Percentiles rank a stretch among this genome's conserved stretches.
phyloP scores from a whole-genome alignment of 1,140 invertebrate species.

The Notospermus geniculatus region DNA sequence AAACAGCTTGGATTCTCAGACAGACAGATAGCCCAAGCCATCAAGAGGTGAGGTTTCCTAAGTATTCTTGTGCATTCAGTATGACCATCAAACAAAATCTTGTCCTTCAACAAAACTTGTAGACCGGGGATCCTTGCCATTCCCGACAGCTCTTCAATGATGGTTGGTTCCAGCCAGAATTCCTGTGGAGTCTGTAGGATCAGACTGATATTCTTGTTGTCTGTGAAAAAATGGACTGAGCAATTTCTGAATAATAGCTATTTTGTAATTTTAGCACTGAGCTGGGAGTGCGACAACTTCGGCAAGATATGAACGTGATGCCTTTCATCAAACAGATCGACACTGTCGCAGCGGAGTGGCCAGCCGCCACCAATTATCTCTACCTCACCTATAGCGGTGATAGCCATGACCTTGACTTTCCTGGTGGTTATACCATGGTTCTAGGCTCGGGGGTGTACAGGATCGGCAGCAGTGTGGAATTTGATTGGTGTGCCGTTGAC shows the following conservation, averaged over 20 bases:
- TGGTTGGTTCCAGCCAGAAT: too few relatives aligned
- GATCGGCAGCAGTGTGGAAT: constrained; percentile 98
- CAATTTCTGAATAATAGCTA: too few relatives aligned
- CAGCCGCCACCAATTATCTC: constrained; percentile 95
- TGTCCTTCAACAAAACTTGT: too few relatives aligned
- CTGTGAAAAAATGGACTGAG: too few relatives aligned
- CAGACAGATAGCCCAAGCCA: constrained; percentile 86
- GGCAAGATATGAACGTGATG: constrained; percentile 60
- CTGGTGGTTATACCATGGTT: constrained; percentile 69
- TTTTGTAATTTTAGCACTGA: constrained; percentile 57
- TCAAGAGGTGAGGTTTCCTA: constrained; percentile 85
- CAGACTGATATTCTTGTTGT: too few relatives aligned
- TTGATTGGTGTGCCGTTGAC: constrained; percentile 99
- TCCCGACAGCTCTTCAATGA: too few relatives aligned
- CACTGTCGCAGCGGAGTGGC: constrained; percentile 99
- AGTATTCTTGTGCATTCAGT: too few relatives aligned
- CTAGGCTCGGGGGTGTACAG: constrained; percentile 96
- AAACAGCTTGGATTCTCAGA: constrained; percentile 97
- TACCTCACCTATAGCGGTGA: constrained; percentile 94
- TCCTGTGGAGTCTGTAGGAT: too few relatives aligned
- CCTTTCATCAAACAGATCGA: constrained; percentile 98
- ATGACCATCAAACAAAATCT: too few relatives aligned
- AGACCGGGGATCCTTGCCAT: not conserved
- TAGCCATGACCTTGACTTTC: constrained; percentile 82
- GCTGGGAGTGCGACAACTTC: constrained; percentile 52